Percentiles rank a stretch among this genome's conserved stretches.
phyloP scores from a whole-genome alignment of 2,113 vertebrate genomes.

The Todiramphus saurophagus region DNA sequence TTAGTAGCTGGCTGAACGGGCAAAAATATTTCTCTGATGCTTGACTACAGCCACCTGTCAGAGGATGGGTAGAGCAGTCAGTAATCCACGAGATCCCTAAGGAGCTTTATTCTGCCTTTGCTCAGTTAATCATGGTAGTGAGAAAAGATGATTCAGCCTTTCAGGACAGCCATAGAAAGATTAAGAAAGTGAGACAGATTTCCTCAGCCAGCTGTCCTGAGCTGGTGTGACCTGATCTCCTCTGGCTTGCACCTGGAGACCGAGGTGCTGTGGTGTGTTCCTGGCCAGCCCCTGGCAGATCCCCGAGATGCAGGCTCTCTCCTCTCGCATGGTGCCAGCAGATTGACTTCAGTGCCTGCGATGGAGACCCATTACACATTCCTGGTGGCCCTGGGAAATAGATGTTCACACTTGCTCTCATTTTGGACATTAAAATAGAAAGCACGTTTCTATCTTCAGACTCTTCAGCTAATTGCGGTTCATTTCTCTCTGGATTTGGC shows the following conservation, averaged over 20 bases:
- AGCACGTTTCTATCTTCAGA: neutral
- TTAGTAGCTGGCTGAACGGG: neutral
- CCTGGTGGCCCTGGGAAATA: neutral
- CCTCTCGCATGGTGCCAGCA: fast-evolving
- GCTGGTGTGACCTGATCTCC: neutral
- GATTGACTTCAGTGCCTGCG: fast-evolving
- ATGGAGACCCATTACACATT: neutral
- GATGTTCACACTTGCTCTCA: neutral
- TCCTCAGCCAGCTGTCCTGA: neutral
- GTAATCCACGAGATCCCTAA: neutral
- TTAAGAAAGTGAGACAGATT: neutral
- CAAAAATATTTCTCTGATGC: neutral
- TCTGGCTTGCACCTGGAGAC: fast-evolving
- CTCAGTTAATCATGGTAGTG: fast-evolving
- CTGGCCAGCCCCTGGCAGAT: neutral
- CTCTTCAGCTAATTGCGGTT: neutral
- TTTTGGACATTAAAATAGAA: neutral
- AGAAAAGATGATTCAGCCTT: neutral
- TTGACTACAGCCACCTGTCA: slow-evolving; percentile 50
- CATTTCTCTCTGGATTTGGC: neutral
- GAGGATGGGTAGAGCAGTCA: slow-evolving; percentile 6
- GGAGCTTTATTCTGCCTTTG: neutral
- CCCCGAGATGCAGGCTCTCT: fast-evolving
- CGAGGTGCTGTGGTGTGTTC: fast-evolving
- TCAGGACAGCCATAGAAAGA: fast-evolving